These are phyloP conservation scores for Linurgus olivaceus DNA, from an alignment of 2,797 vertebrate species.

Conservation along the genomic window DNA sequence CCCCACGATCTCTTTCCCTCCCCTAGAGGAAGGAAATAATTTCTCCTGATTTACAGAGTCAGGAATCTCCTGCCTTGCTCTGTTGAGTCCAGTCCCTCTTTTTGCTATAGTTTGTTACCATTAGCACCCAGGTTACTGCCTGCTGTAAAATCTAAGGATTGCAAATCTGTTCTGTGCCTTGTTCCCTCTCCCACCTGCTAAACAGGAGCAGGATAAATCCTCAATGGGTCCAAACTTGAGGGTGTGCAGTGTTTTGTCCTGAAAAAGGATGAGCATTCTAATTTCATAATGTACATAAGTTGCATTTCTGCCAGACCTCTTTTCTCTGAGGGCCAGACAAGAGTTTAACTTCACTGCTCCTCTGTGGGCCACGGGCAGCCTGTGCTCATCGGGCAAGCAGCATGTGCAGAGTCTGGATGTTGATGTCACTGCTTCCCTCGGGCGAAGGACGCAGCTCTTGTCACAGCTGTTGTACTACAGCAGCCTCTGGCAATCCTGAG, in stretches of 20 bases:
- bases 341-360: background rate
- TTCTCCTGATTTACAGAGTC: background rate
- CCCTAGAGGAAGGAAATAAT: background rate
- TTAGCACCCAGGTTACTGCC: background rate
- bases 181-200: background rate
- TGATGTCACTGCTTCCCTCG: background rate
- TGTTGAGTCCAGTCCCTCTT: background rate
- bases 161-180: background rate
- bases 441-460: background rate
- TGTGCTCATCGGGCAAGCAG: rapidly evolving
- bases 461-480: background rate
- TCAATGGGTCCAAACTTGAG: background rate
- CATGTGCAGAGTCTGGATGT: rapidly evolving
- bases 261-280: background rate
- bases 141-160: background rate
- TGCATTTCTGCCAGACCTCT: background rate
- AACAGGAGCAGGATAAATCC: background rate
- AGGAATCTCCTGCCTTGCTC: background rate
- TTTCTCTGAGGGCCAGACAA: background rate
- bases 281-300: background rate
- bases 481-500: background rate
- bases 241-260: background rate
- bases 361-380: background rate
- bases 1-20: background rate
- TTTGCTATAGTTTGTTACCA: background rate